Evolutionary conservation across 2,113 vertebrate genomes (phyloP), one percentile per base, ranked within the genome.

Genomic region (Salvelinus fontinalis): DNA sequence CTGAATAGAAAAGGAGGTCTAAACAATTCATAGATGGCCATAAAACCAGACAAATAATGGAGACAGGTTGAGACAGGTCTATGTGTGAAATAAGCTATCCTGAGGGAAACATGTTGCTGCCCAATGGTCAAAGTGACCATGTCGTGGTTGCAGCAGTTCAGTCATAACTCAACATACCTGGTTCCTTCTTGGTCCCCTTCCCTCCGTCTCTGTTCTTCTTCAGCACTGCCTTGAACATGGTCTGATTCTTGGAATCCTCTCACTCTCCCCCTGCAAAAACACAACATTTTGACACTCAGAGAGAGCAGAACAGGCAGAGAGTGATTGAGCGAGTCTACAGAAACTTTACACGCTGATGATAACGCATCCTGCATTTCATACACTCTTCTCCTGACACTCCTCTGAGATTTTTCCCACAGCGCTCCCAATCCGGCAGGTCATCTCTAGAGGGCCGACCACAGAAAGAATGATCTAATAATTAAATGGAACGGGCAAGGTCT

Each of bases 211-310:
- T 94, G 92, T 93, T 98, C 94, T 98, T 98, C 92, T 98, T 99
- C 79, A 99, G 89, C 89, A 99, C 97, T 1, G 98, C 95, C 91
- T 97, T 99, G 89, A 99, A 94, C 98, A 99, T 99, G 88, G 91
- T 90, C 78, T 60, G 72, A 81, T 81, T 85, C 83, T 79, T 85
- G 81, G 68, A 86, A 84, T 84, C 81, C 75, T 84, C 78, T 79
- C 71, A 83, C 79, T 14, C 62, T 44, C 72, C 80, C 70, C 79
- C 92, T 94, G 78, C 67, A 27, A 26, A 82, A 84, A 75, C 48
- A 67, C 67, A 73, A 71, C 3, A 31, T 60, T 22, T n/a, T 75
- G 44, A 31, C 9, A 74, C 49, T 49, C 60, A 79, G 26, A 65
- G 26, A 81, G 26, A 8, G 68, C 64, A 31, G 39, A 62, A 80